Evolutionary conservation across 1,140 invertebrate genomes (phyloP).

Genomic region (Saxidomus purpurata): DNA sequence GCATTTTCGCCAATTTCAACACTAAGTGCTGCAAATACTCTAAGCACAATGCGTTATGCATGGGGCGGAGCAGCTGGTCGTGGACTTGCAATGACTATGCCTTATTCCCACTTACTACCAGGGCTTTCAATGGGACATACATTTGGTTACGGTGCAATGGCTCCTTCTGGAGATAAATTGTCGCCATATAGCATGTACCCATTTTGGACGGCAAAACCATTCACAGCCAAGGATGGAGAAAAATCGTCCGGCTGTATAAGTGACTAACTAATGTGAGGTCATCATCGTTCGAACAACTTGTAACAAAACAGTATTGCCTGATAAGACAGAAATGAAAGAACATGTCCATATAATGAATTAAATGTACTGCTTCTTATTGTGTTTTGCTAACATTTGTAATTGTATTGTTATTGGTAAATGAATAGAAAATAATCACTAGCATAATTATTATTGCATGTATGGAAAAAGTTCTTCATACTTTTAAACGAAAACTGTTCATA

Average conservation of each 20-base stretch:
- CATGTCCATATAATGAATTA: too few species aligned
- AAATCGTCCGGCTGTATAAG: conserved; percentile 59
- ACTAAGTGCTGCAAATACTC: conserved; percentile 50
- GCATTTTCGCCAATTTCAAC: conserved; percentile 64
- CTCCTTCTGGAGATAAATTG: conserved; percentile 33
- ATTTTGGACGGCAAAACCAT: conserved; percentile 60
- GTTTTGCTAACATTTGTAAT: too few species aligned
- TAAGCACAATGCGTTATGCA: conserved; percentile 61
- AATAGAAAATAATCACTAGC: too few species aligned
- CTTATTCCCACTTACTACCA: conserved; percentile 57
- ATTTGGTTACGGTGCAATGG: conserved; percentile 40
- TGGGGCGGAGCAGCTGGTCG: conserved; percentile 60
- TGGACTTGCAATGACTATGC: conserved; percentile 48
- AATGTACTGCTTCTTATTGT: too few species aligned
- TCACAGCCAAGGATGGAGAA: conserved; percentile 54
- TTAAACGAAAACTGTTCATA: too few species aligned
- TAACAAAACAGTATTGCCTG: too few species aligned
- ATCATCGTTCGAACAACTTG: too few species aligned
- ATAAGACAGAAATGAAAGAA: too few species aligned
- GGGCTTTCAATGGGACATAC: conserved; percentile 53
- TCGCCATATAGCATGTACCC: conserved; percentile 66
- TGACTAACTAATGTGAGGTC: conserved; percentile 43
- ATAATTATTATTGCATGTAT: too few species aligned
- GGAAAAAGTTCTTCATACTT: too few species aligned
- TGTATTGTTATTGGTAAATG: too few species aligned